Evolutionary conservation across 2,113 vertebrate species (phyloP).

Genomic region (Mohoua ochrocephala): DNA sequence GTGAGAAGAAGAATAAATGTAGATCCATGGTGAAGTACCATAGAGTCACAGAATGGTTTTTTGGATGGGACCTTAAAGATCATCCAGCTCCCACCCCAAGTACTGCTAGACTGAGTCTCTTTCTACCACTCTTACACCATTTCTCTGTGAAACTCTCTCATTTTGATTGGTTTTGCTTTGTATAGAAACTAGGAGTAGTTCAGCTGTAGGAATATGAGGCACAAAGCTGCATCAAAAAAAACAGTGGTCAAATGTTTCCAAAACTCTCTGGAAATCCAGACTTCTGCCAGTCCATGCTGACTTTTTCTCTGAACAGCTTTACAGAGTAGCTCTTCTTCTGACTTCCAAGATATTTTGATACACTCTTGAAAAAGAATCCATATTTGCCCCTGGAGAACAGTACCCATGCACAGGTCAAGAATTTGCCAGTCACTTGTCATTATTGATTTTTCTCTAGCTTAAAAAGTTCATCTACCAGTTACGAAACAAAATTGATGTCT

Average conservation of each 20-base stretch:
- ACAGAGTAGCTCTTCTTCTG: background rate
- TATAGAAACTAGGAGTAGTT: background rate
- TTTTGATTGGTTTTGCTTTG: background rate
- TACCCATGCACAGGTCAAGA: background rate
- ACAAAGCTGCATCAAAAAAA: background rate
- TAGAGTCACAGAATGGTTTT: background rate
- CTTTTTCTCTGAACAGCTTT: background rate
- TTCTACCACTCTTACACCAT: background rate
- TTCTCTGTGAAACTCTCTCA: background rate
- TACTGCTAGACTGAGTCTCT: background rate
- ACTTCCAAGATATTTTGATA: background rate
- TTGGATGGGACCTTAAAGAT: background rate
- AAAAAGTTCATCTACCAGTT: background rate
- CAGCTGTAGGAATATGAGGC: background rate
- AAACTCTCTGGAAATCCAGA: background rate
- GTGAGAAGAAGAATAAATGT: slow-evolving; percentile 51
- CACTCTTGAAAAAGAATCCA: background rate
- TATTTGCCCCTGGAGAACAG: background rate
- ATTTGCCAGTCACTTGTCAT: background rate
- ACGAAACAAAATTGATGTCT: background rate
- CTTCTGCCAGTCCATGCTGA: background rate
- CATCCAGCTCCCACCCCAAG: background rate
- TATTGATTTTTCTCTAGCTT: background rate
- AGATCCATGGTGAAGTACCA: background rate
- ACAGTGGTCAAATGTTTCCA: background rate